Evolutionary conservation across 2,113 vertebrate genomes (phyloP).

Genomic region (Periophthalmodon schlosseri): DNA sequence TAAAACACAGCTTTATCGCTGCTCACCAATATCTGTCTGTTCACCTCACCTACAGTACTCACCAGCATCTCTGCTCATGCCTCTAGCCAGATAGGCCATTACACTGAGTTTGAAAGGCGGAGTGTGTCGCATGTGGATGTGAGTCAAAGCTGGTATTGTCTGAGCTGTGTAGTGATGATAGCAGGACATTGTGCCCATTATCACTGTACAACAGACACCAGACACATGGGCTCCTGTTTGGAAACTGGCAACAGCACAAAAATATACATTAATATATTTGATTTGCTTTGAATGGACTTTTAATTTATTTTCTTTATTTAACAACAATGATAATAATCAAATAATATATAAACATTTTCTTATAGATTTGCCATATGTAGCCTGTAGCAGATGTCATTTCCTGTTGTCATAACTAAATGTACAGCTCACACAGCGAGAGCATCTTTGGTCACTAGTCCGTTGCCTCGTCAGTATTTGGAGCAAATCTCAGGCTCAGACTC

Average conservation of each 20-base stretch:
- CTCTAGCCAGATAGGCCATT: slow-evolving; percentile 5
- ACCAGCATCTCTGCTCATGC: slow-evolving; percentile 1
- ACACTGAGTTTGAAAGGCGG: slow-evolving; percentile 19
- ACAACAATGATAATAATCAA: no score
- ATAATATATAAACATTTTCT: neutral
- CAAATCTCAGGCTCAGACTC: slow-evolving; percentile 42
- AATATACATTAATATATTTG: neutral
- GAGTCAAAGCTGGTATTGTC: slow-evolving; percentile 52
- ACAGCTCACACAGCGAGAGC: slow-evolving; percentile 60
- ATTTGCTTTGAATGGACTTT: neutral
- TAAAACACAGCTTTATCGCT: neutral
- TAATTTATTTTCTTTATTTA: neutral
- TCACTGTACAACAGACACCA: slow-evolving; percentile 32
- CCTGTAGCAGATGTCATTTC: slow-evolving; percentile 55
- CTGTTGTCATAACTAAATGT: slow-evolving; percentile 61
- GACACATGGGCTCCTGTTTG: slow-evolving; percentile 19
- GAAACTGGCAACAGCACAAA: slow-evolving; percentile 21
- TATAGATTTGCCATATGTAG: neutral
- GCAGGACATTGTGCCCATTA: slow-evolving; percentile 41
- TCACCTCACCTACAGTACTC: slow-evolving; percentile 19
- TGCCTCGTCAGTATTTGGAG: slow-evolving; percentile 57
- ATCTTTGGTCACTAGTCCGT: slow-evolving; percentile 62
- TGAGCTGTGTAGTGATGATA: slow-evolving; percentile 35
- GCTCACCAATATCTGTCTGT: slow-evolving; percentile 29
- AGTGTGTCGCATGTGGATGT: slow-evolving; percentile 24